Base-by-base conservation (phyloP, 2,888 invertebrate genomes). In the Agonopterix arenella region DNA sequence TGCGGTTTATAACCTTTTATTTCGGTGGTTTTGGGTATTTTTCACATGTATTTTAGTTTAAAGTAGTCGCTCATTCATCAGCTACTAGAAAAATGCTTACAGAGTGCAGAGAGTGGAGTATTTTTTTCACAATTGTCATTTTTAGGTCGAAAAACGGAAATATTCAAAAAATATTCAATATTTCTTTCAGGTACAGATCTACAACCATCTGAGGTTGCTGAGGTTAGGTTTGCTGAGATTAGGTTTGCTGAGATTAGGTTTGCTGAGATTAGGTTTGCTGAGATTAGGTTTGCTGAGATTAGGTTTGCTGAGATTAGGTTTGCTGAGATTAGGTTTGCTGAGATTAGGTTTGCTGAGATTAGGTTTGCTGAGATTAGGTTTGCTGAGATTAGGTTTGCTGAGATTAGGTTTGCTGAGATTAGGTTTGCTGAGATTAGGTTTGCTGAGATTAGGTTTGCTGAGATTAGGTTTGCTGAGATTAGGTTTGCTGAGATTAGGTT, bases 401-500 rank as follows among this genome's bases (percentile, higher is more conserved):
- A 52, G 46, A 49, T 55, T 53, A 50, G 48, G 50, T 55, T 57
- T 52, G 48, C 51, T 53, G 50, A 50, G 49, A 50, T 53, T 53
- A 49, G 52, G 53, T 53, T 52, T 51, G 50, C 50, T 48, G 45
- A 51, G 51, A 48, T 53, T 52, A 50, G 49, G 47, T 52, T 52
- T 50, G 46, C 51, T 52, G 49, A 51, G 50, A 49, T 52, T 53
- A 50, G 52, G 11, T 42, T 9, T 11, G 42, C 10, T 42, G 2
- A 42, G 42, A 4, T 9, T n/a, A 9, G 42, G 10, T 42, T 42
- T 11, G 52, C 51, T 52, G 49, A 54, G 50, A 50, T 52, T 52
- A 52, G 51, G 55, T 52, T 52, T 52, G 52, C 51, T 52, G 51
- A 55, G 55, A 51, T 53, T 53, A 51, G 52, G 54, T 54, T 54